Base-by-base conservation (phyloP, 2,888 invertebrate species). In the Drosophila robusta region DNA sequence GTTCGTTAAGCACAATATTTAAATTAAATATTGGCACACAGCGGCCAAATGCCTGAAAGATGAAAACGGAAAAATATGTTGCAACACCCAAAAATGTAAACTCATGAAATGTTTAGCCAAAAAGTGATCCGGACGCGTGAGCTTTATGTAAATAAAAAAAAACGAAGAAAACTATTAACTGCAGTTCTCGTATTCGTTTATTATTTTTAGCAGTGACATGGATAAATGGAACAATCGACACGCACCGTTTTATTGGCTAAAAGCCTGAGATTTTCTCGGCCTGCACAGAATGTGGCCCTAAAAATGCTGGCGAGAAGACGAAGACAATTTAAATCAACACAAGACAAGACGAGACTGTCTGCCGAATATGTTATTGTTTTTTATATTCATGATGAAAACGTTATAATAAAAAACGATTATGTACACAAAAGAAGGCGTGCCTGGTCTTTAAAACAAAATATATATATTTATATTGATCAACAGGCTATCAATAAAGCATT, bases 1-100 rank as follows among this genome's bases (percentile, higher is more conserved):
- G 80, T 69, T 86, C 88, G 88, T 82, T 87, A 78, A 83, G 83
- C 82, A 87, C 78, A 87, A 85, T 87, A 84, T 87, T 87, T 87
- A 82, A 84, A 76, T 83, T 87, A 84, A 87, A 86, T 84, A 84
- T 86, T 87, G 74, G 80, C 88, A 87, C 88, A 83, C 75, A 75
- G 16, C 52, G 16, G n/a, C 26, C 29, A 62, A 50, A 26, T 18
- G 34, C 54, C 54, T 58, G 62, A 75, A 64, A 72, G 58, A 52
- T 61, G 66, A 57, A 74, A 77, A 78, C 71, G 45, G 49, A 16
- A 45, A 55, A 38, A 61, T 47, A 57, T 83, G 85, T 77, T 66
- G 85, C 85, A 82, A 82, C 16, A 50, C 52, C 29, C 32, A 12
- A 16, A 49, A 72, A 70, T 60, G 61, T 78, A 78, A 77, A 75